Evolutionary conservation across 1,140 invertebrate genomes (phyloP).

Genomic region (Thalassaphorura encarpata): DNA sequence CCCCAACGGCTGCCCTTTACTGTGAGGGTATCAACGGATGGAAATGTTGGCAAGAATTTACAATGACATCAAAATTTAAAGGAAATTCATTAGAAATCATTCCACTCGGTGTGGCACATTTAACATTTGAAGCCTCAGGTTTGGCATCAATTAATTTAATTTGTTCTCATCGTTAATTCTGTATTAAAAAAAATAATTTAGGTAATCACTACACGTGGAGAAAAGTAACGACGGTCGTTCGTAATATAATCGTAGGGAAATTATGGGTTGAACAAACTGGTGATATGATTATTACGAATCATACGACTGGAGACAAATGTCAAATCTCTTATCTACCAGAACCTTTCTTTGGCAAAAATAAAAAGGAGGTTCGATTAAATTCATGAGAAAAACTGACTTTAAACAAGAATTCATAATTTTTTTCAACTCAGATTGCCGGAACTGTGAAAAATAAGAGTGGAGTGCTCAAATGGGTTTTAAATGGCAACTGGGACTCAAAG

Average conservation of each 20-base stretch:
- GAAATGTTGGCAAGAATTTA: constrained; percentile 28
- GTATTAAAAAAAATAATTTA: neutral
- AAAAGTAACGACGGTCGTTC: constrained; percentile 55
- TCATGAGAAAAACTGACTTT: neutral
- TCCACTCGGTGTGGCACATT: constrained; percentile 20
- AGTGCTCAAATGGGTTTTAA: constrained; percentile 47
- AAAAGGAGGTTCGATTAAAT: constrained; percentile 1
- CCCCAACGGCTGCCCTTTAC: constrained; percentile 21
- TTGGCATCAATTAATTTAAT: neutral
- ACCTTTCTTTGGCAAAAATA: neutral
- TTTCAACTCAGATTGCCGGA: constrained; percentile 46
- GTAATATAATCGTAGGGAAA: constrained; percentile 57
- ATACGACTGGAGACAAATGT: constrained; percentile 32
- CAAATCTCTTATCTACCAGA: constrained; percentile 11
- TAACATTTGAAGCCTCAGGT: constrained; percentile 11
- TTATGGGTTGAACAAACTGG: constrained; percentile 59
- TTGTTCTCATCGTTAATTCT: neutral
- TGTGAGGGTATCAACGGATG: constrained; percentile 20
- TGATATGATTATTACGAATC: constrained; percentile 55
- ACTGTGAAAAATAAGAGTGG: constrained; percentile 47
- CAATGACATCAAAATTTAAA: constrained; percentile 21
- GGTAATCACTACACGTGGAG: constrained; percentile 52
- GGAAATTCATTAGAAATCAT: constrained; percentile 17
- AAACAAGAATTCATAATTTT: neutral
- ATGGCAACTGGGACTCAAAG: constrained; percentile 53